Evolutionary conservation across 1,140 invertebrate genomes (phyloP), one percentile per base, ranked within the genome.

Genomic region (Anoplolepis gracilipes): DNA sequence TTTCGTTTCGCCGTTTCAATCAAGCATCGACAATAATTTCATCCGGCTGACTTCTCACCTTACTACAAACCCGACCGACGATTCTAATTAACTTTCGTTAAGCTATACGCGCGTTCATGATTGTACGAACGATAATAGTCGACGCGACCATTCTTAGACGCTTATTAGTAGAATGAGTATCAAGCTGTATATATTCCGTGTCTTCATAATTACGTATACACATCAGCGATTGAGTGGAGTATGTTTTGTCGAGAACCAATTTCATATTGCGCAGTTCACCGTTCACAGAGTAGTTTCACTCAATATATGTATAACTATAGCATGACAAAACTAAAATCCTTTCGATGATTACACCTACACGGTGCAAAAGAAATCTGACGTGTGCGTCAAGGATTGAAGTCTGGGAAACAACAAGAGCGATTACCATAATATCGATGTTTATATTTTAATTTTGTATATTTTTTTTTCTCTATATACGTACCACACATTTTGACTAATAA

Each of bases 1-100:
- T 33, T 53, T 70, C 75, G 67, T 85, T 90, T 90, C 76, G 46
- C 81, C 88, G 76, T 89, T 89, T 90, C 81, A 87, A 89, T 89
- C 88, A 87, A 76, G 79, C 88, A 81, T 55, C 88, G 55, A 88
- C 84, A 76, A 85, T 87, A 89, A 89, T 89, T 89, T 89, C 78
- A 86, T 89, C 73, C 85, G 59, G 30, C 42, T 65, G 61, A 76
- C 70, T 89, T 90, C 89, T 89, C 88, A 85, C 88, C 85, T 81
- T 61, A 2, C 87, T 89, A 53, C 87, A 73, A 88, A 82, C 62
- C 75, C 75, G 87, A 59, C 55, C 87, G 84, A 70, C 70, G 77
- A 86, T 88, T 88, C 84, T 89, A 88, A 89, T 89, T 88, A 89
- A 72, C 84, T 77, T 77, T 69, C 70, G 64, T 82, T 73, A 82